These are phyloP conservation scores for Antechinus stuartii DNA, from an alignment of 2,113 vertebrate genomes.

Conservation along the genomic window DNA sequence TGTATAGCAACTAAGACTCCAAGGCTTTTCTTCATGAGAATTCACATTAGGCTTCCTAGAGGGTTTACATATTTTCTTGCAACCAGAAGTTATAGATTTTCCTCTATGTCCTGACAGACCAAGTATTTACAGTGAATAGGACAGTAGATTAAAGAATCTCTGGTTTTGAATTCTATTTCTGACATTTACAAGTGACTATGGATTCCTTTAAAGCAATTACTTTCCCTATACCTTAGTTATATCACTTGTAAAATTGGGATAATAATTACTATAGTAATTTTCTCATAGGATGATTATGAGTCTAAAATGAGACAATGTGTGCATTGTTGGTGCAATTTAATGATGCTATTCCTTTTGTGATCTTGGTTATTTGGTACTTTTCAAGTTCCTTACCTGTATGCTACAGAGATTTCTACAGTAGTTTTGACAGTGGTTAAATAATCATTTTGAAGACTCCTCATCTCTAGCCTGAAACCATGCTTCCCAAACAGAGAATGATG, in stretches of 20 bases:
- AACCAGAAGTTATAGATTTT: background rate
- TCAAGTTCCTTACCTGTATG: background rate
- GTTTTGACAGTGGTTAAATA: background rate
- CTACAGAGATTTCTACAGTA: background rate
- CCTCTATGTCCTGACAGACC: background rate
- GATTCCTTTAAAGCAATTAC: background rate
- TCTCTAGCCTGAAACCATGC: background rate
- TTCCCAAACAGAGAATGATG: background rate
- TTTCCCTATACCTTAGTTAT: constrained; percentile 24
- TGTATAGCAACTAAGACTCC: background rate
- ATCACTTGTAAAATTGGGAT: constrained; percentile 11
- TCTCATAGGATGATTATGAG: background rate
- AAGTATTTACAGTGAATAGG: background rate
- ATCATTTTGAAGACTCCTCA: background rate
- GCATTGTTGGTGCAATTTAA: background rate
- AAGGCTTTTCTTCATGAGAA: background rate
- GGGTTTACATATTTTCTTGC: background rate
- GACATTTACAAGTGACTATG: background rate
- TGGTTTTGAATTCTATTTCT: background rate
- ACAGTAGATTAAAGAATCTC: background rate
- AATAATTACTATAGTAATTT: background rate
- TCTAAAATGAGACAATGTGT: constrained; percentile 31
- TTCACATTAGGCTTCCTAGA: background rate
- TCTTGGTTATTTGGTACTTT: background rate
- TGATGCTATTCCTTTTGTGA: background rate